Percentiles rank a stretch among this genome's conserved stretches.
Conservation (phyloP, 2,888 invertebrate species). For the Malacosoma neustria region DNA sequence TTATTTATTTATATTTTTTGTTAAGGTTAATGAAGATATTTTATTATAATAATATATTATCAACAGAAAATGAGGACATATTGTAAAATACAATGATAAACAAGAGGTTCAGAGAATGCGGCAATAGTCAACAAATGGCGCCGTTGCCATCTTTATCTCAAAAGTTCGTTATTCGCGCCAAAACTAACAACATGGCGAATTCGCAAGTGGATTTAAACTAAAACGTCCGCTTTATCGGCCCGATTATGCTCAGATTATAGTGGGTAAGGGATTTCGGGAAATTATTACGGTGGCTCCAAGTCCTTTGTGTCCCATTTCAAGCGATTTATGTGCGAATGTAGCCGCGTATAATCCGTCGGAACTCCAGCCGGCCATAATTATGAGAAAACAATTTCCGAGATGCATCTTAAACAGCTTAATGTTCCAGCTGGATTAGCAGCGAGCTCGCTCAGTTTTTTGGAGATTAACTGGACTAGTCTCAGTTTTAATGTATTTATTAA, state of each 20-base stretch:
- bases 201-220: conserved; percentile 56
- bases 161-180: conserved; percentile 40
- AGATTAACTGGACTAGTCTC: conserved; percentile 18
- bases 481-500: conserved; percentile 14
- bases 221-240: conserved; percentile 67
- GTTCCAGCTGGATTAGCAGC: conserved; percentile 50
- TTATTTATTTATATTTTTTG: no score
- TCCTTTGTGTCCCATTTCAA: conserved; percentile 67
- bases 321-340: conserved; percentile 71
- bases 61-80: no score
- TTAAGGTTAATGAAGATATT: no score
- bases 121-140: conserved; percentile 9
- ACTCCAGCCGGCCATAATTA: conserved; percentile 57
- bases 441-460: conserved; percentile 30
- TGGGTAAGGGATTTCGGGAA: conserved; percentile 50
- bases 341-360: conserved; percentile 56
- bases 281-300: conserved; percentile 70
- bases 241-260: conserved; percentile 73
- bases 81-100: no score
- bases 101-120: conserved; percentile 5
- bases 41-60: no score
- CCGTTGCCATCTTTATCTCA: conserved; percentile 48
- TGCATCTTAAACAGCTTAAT: conserved; percentile 70
- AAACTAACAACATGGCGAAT: conserved; percentile 52
- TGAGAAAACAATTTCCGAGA: conserved; percentile 72